A percentile compares a stretch with the other conserved stretches of the same genome.
Conservation (phyloP, 2,113 vertebrate species). For the Symphodus melops region DNA sequence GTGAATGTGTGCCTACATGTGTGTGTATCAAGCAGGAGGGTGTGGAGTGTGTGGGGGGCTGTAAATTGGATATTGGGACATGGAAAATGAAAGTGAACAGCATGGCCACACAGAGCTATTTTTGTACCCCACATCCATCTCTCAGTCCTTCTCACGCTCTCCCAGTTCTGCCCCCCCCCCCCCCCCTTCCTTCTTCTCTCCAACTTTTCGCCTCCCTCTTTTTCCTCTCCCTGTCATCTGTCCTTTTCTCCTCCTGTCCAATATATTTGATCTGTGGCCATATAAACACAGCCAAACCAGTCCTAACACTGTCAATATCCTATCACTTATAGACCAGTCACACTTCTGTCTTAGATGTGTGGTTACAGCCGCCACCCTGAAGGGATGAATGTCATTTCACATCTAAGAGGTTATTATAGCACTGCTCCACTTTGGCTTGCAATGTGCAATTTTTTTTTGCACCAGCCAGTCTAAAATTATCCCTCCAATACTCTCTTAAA, state of each 20-base stretch:
- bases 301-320: constrained; percentile 20
- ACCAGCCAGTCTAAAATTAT: constrained; percentile 45
- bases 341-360: constrained; percentile 35
- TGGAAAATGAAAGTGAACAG: constrained; percentile 74
- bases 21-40: neutral
- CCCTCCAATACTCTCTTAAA: constrained; percentile 18
- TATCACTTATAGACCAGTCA: constrained; percentile 35
- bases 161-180: constrained; percentile 35
- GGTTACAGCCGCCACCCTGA: constrained; percentile 29
- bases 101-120: constrained; percentile 74
- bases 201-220: constrained; percentile 27
- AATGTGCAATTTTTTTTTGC: constrained; percentile 47
- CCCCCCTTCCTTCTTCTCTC: constrained; percentile 15
- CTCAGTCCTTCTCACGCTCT: constrained; percentile 59
- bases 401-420: constrained; percentile 52
- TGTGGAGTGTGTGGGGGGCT: constrained; percentile 11
- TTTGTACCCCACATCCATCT: constrained; percentile 69
- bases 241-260: constrained; percentile 13
- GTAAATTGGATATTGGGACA: constrained; percentile 74
- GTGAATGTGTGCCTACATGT: constrained; percentile 12
- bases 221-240: constrained; percentile 10
- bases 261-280: constrained; percentile 23
- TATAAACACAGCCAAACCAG: constrained; percentile 37
- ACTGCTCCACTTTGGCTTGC: constrained; percentile 47
- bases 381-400: constrained; percentile 59